Conservation (phyloP, 2,113 vertebrate genomes). For the Actinemys pallida region DNA sequence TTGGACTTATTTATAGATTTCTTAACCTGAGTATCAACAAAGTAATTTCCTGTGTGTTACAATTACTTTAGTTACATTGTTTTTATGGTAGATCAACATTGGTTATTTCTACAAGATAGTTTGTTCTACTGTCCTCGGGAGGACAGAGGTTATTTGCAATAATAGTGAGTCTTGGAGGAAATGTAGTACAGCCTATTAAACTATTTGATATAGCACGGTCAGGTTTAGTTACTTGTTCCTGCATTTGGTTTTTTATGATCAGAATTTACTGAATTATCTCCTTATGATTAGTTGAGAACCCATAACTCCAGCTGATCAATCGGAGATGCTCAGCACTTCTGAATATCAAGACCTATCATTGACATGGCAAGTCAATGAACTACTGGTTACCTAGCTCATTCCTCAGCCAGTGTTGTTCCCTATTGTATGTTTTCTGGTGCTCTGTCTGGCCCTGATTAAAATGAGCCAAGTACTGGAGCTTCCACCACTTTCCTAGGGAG, state of each 20-base stretch:
- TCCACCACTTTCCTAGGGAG: not conserved
- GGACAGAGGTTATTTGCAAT: not conserved
- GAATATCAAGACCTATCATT: not conserved
- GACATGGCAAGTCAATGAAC: not conserved
- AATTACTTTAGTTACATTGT: not conserved
- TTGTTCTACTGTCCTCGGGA: not conserved
- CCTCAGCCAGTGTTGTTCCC: not conserved
- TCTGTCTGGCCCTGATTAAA: not conserved
- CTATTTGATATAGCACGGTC: not conserved
- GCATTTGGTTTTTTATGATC: not conserved
- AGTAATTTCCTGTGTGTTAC: not conserved
- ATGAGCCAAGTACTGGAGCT: not conserved
- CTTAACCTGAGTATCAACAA: not conserved
- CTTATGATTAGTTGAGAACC: not conserved
- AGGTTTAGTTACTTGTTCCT: not conserved
- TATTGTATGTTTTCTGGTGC: not conserved
- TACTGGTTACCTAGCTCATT: not conserved
- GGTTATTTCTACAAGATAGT: not conserved
- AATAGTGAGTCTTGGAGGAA: not conserved
- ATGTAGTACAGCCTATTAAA: not conserved
- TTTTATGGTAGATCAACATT: not conserved
- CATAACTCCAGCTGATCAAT: not conserved
- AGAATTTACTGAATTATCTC: not conserved
- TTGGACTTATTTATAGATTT: not conserved
- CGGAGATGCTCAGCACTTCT: not conserved